Evolutionary conservation across 2,797 vertebrate genomes (phyloP).

Genomic region (Petrocephalus sullivani): DNA sequence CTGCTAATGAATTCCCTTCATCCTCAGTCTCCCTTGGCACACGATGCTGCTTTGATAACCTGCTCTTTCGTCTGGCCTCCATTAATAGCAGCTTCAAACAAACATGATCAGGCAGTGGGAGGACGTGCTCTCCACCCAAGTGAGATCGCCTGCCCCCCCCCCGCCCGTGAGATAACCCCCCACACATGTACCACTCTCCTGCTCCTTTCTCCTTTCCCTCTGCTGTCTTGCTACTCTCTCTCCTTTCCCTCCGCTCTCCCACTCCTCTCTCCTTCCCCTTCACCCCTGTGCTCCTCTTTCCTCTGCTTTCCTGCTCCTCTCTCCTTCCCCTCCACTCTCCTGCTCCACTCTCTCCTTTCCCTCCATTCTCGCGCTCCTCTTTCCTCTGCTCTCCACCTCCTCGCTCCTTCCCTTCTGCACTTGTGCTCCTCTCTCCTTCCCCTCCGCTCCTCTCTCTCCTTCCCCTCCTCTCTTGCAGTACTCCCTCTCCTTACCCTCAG

Average conservation of each 20-base stretch:
- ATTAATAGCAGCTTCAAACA: constrained; percentile 46
- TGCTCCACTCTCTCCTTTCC: background rate
- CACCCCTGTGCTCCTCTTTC: no score
- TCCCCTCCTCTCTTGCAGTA: background rate
- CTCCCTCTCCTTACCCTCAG: background rate
- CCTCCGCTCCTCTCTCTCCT: background rate
- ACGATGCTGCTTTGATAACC: constrained; percentile 33
- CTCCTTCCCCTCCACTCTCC: background rate
- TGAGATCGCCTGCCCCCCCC: background rate
- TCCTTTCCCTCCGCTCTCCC: no score
- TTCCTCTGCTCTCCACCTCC: background rate
- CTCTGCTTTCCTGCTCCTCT: background rate
- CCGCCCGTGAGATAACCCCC: background rate
- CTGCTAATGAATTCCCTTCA: constrained; percentile 47
- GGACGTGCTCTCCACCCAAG: background rate
- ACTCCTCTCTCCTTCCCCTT: background rate
- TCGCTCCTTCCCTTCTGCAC: background rate
- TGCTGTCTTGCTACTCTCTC: no score
- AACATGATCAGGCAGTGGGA: constrained; percentile 24
- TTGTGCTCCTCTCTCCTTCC: background rate
- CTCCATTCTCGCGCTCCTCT: background rate
- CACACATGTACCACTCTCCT: background rate
- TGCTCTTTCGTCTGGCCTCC: constrained; percentile 37
- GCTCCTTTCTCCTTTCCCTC: background rate
- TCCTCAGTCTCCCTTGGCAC: constrained; percentile 36